phyloP scores from a whole-genome alignment of 2,888 invertebrate genomes.

The Empis stercorea region DNA sequence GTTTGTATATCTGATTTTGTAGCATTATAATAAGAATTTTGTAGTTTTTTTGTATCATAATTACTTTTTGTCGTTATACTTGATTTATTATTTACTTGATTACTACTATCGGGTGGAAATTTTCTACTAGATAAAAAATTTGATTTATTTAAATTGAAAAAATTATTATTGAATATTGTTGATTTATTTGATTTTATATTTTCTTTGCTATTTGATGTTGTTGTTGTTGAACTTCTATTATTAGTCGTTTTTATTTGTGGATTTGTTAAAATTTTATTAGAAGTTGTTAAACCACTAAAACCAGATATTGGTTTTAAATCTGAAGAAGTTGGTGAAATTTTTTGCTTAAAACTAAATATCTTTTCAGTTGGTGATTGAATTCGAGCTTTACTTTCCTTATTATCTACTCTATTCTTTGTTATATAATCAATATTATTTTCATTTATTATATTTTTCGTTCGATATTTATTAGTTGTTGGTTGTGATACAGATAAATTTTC shows the following conservation, averaged over 20 bases:
- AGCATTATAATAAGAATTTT: too few relatives aligned
- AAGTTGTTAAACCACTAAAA: constrained; percentile 3
- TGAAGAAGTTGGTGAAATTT: constrained; percentile 15
- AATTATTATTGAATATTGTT: constrained; percentile 12
- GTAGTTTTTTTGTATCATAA: neutral
- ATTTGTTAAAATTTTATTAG: neutral
- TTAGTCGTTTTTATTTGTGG: too few relatives aligned
- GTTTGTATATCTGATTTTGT: constrained; percentile 1
- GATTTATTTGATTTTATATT: neutral
- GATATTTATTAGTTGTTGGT: neutral
- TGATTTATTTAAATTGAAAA: constrained; percentile 13
- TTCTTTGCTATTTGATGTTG: neutral
- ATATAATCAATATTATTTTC: neutral
- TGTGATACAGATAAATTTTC: constrained; percentile 23
- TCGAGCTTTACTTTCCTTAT: neutral
- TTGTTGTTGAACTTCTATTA: neutral
- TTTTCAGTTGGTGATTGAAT: constrained; percentile 10
- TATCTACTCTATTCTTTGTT: neutral
- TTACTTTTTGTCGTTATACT: constrained; percentile 8
- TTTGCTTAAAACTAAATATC: constrained; percentile 14
- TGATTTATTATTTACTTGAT: neutral
- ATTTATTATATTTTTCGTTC: neutral
- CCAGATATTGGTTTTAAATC: constrained; percentile 13
- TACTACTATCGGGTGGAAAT: neutral
- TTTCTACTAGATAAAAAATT: constrained; percentile 6